Evolutionary conservation across 2,888 invertebrate genomes (phyloP), one percentile per base, ranked within the genome.

Genomic region (Sisyra nigra): DNA sequence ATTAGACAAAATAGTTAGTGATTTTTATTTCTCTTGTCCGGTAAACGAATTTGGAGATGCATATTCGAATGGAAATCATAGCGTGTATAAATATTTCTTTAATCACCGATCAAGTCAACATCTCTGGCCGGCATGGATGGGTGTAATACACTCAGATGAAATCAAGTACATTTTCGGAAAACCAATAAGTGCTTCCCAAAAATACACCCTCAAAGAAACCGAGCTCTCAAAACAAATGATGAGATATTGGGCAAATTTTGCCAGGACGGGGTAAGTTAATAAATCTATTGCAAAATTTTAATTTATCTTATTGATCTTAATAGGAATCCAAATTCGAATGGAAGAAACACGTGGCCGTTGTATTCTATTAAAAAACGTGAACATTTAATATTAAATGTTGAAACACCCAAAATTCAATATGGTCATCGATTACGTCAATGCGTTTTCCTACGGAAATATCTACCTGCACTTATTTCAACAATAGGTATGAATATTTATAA

Each of bases 211-310:
- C 2, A 80, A 82, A 53, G 93, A 94, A 62, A 73, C 81, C 19
- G 80, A 83, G 52, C 76, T 94, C 50, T 85, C 87, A 57, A 78
- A 74, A 58, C 72, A 83, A 50, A 81, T 94, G 60, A 93, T 94
- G 92, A 74, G 79, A 59, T 93, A 89, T 62, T 94, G 92, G 92
- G 83, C 91, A 2, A 93, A 94, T 63, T 94, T 93, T 60, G 93
- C 92, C 40, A 85, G 87, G 68, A 84, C 87, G 49, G 93, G 89
- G 89, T 89, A 65, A 65, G 74, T 33, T 30, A 24, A 24, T 24
- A 24, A 24, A 24, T 24, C 3, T 24, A 24, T 7, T 24, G 7
- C 24, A 3, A 24, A 24, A 24, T 24, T 24, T 24, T 7, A 24
- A 24, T 24, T 24, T 24, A 5, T 24, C 7, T 24, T 24, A 24